These are phyloP conservation scores for Microctenopoma steveboyesi DNA, from an alignment of 2,797 vertebrate species.

Conservation along the genomic window DNA sequence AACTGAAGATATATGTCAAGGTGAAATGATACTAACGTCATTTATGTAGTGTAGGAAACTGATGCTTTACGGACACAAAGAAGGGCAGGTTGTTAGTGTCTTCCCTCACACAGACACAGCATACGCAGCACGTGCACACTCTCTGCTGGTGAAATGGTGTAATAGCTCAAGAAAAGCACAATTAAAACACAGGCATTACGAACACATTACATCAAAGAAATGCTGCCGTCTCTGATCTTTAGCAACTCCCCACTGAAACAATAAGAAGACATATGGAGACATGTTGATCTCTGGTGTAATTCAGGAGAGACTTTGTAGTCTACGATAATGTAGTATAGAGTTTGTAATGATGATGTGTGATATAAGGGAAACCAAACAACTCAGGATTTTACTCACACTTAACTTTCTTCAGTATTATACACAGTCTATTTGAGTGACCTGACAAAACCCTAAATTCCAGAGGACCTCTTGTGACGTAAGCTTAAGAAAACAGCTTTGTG, in stretches of 20 bases:
- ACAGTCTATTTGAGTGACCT: background rate
- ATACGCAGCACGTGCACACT: slow-evolving; percentile 28
- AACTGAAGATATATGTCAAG: background rate
- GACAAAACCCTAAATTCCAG: background rate
- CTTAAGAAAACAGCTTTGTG: too few species aligned
- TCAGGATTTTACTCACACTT: too few species aligned
- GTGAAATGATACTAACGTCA: background rate
- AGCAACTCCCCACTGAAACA: background rate
- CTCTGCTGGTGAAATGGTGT: slow-evolving; percentile 52
- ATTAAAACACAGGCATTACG: background rate
- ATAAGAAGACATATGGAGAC: background rate
- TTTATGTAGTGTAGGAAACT: background rate
- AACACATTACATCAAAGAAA: background rate
- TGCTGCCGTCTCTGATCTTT: too few species aligned
- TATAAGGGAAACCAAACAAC: too few species aligned
- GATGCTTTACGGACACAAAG: background rate
- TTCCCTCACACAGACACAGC: background rate
- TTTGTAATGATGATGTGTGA: background rate
- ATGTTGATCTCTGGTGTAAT: background rate
- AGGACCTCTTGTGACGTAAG: too few species aligned
- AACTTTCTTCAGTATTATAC: background rate
- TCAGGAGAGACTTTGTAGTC: background rate
- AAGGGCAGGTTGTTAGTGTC: background rate
- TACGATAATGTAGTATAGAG: background rate
- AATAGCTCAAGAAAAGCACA: slow-evolving; percentile 41